These are phyloP conservation scores for Tolypeutes matacus DNA, from an alignment of 2,797 vertebrate genomes.

Conservation along the genomic window DNA sequence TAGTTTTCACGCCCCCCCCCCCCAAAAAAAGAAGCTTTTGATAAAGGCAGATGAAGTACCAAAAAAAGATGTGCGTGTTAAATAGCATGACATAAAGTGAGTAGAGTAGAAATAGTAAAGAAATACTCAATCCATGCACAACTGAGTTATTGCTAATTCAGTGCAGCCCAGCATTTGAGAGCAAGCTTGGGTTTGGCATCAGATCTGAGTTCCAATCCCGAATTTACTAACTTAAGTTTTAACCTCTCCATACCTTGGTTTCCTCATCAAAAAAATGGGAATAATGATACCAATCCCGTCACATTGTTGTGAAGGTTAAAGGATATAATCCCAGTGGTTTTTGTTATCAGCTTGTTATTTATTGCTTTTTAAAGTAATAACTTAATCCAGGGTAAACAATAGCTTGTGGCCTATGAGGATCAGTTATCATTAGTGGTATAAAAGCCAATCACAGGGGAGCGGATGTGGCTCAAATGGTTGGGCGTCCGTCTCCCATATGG, in stretches of 20 bases:
- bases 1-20: neutral
- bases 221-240: neutral
- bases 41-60: slow-evolving; percentile 51
- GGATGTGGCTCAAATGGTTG: no score
- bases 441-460: slow-evolving; percentile 17
- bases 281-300: neutral
- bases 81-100: neutral
- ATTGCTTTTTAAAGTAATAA: slow-evolving; percentile 49
- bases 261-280: neutral
- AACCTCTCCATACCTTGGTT: neutral
- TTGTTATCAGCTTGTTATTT: neutral
- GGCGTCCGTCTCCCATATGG: no score
- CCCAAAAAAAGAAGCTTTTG: neutral
- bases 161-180: neutral
- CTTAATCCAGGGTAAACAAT: neutral
- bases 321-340: neutral
- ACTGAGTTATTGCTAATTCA: neutral
- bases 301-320: neutral
- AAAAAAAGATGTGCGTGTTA: slow-evolving; percentile 53
- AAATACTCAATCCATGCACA: neutral
- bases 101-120: neutral
- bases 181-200: neutral
- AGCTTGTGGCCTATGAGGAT: neutral
- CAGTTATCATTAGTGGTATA: neutral
- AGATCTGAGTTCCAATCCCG: neutral